Base-by-base conservation (phyloP, 2,113 vertebrate species). In the Aptenodytes forsteri region DNA sequence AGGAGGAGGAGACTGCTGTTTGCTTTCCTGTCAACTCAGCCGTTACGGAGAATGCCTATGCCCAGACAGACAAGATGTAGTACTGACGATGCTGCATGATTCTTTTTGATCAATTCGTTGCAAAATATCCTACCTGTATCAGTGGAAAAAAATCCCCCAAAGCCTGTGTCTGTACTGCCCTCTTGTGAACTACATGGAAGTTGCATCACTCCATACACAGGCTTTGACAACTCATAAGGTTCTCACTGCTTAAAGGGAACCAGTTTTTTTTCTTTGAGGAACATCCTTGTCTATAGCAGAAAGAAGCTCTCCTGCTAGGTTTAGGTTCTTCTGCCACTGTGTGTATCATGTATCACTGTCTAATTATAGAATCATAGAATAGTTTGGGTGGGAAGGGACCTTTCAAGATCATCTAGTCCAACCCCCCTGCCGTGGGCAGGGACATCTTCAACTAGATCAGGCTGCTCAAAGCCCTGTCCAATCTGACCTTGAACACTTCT, bases 311-410 rank as follows among this genome's bases (percentile, higher is more conserved):
- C 14, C 30, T 36, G 18, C 7, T 32, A 7, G 4, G 9, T 62
- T 49, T 26, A 9, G 52, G 17, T 54, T 18, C 25, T 78, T 46
- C 59, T 59, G 54, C 30, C 13, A 11, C 59, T 29, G 18, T 18
- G 11, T 1, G 0, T 36, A 7, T 59, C 21, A 1, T 7, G 1
- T 18, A 15, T 42, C 20, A 2, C 66, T 69, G 29, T 27, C 54
- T 23, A 20, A 14, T 30, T 42, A 29, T 9, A 66, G 59, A 58
- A 8, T 34, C 16, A 19, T 2, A 40, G 23, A 23, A 5, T 3
- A 3, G 36, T 32, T 42, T 58, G 36, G 26, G 16, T 34, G 1
- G 26, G 38, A 10, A 52, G 36, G 47, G 32, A 22, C 32, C 27
- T 67, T 17, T 18, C 2, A 19, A 29, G 40, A 1, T 5, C 11